These are phyloP conservation scores for Drosophila bocqueti DNA, from an alignment of 1,140 invertebrate genomes.

Conservation along the genomic window DNA sequence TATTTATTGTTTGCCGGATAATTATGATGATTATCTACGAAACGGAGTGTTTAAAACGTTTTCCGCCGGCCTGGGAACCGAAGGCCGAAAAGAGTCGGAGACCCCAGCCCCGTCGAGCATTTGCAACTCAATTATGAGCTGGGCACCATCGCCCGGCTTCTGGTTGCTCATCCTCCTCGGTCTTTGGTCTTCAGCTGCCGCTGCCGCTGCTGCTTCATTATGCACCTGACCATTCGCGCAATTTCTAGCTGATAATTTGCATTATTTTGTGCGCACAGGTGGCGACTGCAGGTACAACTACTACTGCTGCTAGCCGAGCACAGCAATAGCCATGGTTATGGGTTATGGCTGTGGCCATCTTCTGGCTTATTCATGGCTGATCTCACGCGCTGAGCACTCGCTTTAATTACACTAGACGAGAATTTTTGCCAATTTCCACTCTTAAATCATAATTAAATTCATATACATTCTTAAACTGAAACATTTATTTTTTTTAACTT, in stretches of 20 bases:
- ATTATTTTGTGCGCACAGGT: conserved; percentile 77
- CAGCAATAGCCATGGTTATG: conserved; percentile 16
- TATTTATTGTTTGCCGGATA: conserved; percentile 80
- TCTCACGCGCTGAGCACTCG: conserved; percentile 66
- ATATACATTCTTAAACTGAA: too few relatives aligned
- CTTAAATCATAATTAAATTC: background rate
- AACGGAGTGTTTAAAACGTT: conserved; percentile 70
- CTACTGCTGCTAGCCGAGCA: background rate
- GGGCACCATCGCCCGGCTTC: conserved; percentile 19
- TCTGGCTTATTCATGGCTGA: conserved; percentile 52
- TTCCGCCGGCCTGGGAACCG: conserved; percentile 62
- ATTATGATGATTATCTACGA: conserved; percentile 83
- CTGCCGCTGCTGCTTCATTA: conserved; percentile 43
- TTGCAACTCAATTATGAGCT: conserved; percentile 80
- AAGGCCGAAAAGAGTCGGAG: conserved; percentile 18
- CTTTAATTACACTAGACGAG: conserved; percentile 65
- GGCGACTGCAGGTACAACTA: conserved; percentile 45
- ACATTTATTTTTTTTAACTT: too few relatives aligned
- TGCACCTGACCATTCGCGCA: conserved; percentile 77
- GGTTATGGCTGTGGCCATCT: conserved; percentile 21
- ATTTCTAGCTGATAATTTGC: conserved; percentile 80
- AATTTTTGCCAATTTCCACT: background rate
- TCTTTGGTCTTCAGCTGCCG: conserved; percentile 17
- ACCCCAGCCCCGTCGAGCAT: conserved; percentile 36
- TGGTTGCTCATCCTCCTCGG: conserved; percentile 50